These are phyloP conservation scores for Pitangus sulphuratus DNA, from an alignment of 2,797 vertebrate species.

Conservation along the genomic window DNA sequence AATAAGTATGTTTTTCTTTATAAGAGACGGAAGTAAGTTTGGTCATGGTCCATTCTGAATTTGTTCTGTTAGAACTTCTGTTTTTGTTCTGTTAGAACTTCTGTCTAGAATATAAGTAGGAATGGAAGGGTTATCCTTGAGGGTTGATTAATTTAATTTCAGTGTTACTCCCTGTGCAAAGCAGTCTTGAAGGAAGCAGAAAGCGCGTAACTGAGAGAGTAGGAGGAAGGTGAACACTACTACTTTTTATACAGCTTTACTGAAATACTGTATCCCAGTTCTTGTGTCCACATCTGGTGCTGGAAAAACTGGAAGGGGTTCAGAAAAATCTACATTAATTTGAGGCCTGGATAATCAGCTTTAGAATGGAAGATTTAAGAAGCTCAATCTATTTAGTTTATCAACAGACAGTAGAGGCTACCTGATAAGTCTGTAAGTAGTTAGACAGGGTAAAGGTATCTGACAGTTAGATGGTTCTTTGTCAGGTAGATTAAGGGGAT, in stretches of 20 bases:
- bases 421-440: slow-evolving; percentile 41
- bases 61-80: background rate
- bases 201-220: background rate
- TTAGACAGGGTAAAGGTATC: slow-evolving; percentile 15
- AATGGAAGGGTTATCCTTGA: background rate
- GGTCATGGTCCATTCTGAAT: background rate
- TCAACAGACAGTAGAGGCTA: slow-evolving; percentile 48
- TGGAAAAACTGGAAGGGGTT: slow-evolving; percentile 7
- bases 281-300: background rate
- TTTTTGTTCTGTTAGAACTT: background rate
- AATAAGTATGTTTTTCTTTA: background rate
- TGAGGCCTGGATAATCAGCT: slow-evolving; percentile 51
- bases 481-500: slow-evolving; percentile 54
- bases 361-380: slow-evolving; percentile 56
- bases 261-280: background rate
- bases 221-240: background rate
- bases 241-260: background rate
- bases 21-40: background rate
- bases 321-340: slow-evolving; percentile 28
- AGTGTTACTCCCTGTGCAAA: background rate
- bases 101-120: background rate
- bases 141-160: background rate
- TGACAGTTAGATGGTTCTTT: slow-evolving; percentile 46
- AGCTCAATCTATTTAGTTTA: slow-evolving; percentile 65
- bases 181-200: background rate